Base-by-base conservation (phyloP, 2,888 invertebrate species). In the Mesorhabditis spiculigera region DNA sequence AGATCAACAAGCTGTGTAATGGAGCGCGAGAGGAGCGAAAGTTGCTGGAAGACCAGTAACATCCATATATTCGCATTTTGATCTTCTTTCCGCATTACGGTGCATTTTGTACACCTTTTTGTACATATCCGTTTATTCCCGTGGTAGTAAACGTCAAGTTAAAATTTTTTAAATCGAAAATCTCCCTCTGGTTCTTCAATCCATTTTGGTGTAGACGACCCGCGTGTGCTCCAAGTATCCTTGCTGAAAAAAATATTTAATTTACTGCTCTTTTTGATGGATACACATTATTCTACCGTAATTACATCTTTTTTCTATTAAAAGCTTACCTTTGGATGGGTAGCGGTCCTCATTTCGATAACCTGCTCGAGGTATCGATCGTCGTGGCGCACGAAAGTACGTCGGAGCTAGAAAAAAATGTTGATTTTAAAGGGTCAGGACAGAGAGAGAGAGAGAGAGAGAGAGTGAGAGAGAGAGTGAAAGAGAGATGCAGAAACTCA, bases 191-290 rank as follows among this genome's bases (percentile, higher is more conserved):
- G 50, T n/a, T 50, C 58, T 13, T 13, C 58, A 70, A 69, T 82
- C 81, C 67, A 78, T 74, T 70, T 73, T 80, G 2, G 85, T 84
- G 73, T 86, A 86, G 45, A 86, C 79, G 42, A 86, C 85, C 69
- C 86, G 64, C 0, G 86, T 83, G 69, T 86, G 86, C 67, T 86
- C 86, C 43, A 86, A 75, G 71, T 86, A 83, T 63, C 86, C 86
- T 58, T 13, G 8, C 58, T 50, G 58, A 50, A 50, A 28, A 28
- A 28, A 28, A 28, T 28, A 28, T 28, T 28, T 28, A 28, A 28
- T 28, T 28, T n/a, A 2, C 58, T 50, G 10, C n/a, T 50, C 8
- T 50, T 50, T n/a, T 50, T 50, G 10, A 50, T 50, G 8, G 58
- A 50, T 2, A 2, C 10, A 50, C n/a, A 50, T 13, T 50, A 10